phyloP scores from a whole-genome alignment of 2,113 vertebrate genomes.

The Hippocampus zosterae region DNA sequence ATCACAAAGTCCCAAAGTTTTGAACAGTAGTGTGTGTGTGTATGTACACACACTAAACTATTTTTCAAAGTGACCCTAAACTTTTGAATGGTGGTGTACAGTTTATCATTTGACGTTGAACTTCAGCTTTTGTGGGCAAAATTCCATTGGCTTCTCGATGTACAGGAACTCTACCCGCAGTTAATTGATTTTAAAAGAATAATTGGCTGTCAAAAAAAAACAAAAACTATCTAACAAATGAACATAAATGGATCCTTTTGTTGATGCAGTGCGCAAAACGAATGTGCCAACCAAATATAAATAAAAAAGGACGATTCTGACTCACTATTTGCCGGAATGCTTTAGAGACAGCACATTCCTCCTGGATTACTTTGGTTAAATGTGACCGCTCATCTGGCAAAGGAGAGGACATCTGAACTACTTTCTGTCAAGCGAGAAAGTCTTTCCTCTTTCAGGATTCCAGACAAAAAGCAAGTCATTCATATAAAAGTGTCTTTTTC shows the following conservation, averaged over 20 bases:
- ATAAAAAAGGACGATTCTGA: background rate
- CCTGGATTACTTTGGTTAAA: conserved; percentile 2
- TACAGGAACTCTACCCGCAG: background rate
- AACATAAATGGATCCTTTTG: background rate
- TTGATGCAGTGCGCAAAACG: background rate
- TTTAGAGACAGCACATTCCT: background rate
- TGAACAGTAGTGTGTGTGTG: too few relatives aligned
- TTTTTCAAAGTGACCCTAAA: too few relatives aligned
- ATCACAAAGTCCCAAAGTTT: too few relatives aligned
- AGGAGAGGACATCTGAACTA: background rate
- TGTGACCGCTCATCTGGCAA: conserved; percentile 1
- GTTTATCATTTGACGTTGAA: background rate
- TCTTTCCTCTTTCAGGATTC: background rate
- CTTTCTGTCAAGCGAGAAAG: background rate
- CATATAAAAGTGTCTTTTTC: background rate
- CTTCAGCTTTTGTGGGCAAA: background rate
- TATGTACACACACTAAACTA: too few relatives aligned
- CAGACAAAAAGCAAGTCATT: background rate
- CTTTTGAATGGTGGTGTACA: background rate
- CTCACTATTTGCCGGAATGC: conserved; percentile 3
- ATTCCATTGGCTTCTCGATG: background rate
- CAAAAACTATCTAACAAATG: background rate
- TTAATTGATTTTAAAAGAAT: background rate
- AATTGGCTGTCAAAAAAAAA: too few relatives aligned
- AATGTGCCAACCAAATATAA: background rate